These are phyloP conservation scores for Gouania willdenowi DNA, from an alignment of 2,797 vertebrate species.

Conservation along the genomic window DNA sequence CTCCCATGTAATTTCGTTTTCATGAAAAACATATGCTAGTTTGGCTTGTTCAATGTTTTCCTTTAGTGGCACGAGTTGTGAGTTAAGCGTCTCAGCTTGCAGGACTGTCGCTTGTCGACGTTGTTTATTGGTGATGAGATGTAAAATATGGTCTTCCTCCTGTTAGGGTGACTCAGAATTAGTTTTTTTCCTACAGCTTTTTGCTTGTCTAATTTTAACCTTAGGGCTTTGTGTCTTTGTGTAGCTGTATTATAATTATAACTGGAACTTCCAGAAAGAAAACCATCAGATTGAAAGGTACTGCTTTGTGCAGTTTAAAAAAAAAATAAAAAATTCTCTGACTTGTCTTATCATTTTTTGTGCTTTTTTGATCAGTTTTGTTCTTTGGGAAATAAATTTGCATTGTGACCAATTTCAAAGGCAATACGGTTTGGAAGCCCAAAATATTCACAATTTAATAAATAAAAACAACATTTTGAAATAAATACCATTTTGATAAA, in stretches of 20 bases:
- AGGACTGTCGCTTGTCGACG: constrained; percentile 25
- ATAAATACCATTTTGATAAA: no score
- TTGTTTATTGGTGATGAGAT: constrained; percentile 42
- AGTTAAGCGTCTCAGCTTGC: constrained; percentile 18
- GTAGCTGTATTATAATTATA: constrained; percentile 16
- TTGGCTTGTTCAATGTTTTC: constrained; percentile 14
- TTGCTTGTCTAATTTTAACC: constrained; percentile 16
- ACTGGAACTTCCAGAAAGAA: constrained; percentile 8
- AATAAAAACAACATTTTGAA: no score
- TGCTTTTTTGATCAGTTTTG: constrained; percentile 5
- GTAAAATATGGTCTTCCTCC: constrained; percentile 7
- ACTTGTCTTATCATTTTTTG: constrained; percentile 5
- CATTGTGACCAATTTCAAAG: no score
- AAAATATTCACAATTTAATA: no score
- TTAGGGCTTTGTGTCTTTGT: constrained; percentile 3
- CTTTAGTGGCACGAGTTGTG: constrained; percentile 10
- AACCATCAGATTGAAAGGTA: constrained; percentile 11
- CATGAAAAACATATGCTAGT: constrained; percentile 22
- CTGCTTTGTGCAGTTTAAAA: constrained; percentile 12
- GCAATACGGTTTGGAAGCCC: no score
- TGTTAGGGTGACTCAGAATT: constrained; percentile 18
- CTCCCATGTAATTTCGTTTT: constrained; percentile 24
- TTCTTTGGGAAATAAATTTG: no score
- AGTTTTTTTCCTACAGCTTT: constrained; percentile 9
- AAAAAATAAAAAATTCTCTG: not conserved